Percentiles rank a stretch among this genome's conserved stretches.
These are phyloP conservation scores for Cyprinodon tularosa DNA, from an alignment of 2,113 vertebrate species.

Conservation along the genomic window DNA sequence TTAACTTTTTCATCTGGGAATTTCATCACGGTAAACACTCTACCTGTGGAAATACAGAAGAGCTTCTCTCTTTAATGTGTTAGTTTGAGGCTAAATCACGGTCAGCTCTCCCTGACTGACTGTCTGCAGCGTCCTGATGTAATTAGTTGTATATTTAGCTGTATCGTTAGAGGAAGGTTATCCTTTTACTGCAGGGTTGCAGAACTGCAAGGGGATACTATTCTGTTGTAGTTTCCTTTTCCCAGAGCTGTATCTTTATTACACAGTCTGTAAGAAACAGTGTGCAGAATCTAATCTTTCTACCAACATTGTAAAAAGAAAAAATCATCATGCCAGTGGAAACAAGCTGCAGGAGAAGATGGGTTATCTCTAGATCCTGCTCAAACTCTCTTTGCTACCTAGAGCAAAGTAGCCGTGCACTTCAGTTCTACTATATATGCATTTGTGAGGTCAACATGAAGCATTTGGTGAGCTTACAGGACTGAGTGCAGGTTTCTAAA, in stretches of 20 bases:
- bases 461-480: conserved; percentile 41
- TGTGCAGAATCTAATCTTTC: conserved; percentile 38
- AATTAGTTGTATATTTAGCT: conserved; percentile 64
- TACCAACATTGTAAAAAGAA: conserved; percentile 48
- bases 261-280: conserved; percentile 16
- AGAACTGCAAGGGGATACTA: conserved; percentile 5
- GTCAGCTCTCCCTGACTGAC: conserved; percentile 16
- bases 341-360: conserved; percentile 31
- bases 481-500: conserved; percentile 47
- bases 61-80: conserved; percentile 17
- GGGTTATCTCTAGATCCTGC: conserved; percentile 31
- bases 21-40: conserved; percentile 20
- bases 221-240: conserved; percentile 9
- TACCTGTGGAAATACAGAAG: conserved; percentile 27
- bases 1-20: conserved; percentile 44
- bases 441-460: conserved; percentile 37
- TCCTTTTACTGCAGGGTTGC: conserved; percentile 24
- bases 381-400: conserved; percentile 48
- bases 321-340: conserved; percentile 51
- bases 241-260: conserved; percentile 27
- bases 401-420: conserved; percentile 41
- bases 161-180: conserved; percentile 36
- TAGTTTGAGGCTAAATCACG: conserved; percentile 34
- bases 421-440: conserved; percentile 26
- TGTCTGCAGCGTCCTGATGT: conserved; percentile 32